A percentile compares a stretch with the other conserved stretches of the same genome.
phyloP scores from a whole-genome alignment of 2,113 vertebrate species.

The Macrotis lagotis region DNA sequence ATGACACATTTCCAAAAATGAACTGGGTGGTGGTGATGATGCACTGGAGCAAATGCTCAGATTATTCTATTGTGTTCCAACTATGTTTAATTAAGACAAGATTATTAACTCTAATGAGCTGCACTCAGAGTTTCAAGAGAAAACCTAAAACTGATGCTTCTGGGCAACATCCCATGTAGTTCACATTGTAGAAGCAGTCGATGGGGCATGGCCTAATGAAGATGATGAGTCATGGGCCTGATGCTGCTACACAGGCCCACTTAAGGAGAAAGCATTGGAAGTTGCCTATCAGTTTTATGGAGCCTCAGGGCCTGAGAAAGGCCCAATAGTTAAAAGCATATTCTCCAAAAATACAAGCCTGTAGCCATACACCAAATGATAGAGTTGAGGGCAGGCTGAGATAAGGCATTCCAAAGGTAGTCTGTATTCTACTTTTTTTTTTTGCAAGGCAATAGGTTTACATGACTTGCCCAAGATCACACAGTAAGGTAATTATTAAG shows the following conservation, averaged over 20 bases:
- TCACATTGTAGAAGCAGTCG: slow-evolving; percentile 70
- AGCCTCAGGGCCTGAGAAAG: neutral
- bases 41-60: slow-evolving; percentile 72
- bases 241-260: slow-evolving; percentile 51
- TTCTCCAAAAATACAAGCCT: neutral
- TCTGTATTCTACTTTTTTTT: neutral
- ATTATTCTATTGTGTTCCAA: slow-evolving; percentile 71
- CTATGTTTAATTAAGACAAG: slow-evolving; percentile 78
- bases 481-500: too few species aligned
- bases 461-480: too few species aligned
- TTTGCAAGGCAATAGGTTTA: too few species aligned
- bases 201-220: slow-evolving; percentile 63
- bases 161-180: slow-evolving; percentile 61
- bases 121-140: slow-evolving; percentile 70
- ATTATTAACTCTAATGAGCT: slow-evolving; percentile 79
- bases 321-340: slow-evolving; percentile 41
- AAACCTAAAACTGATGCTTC: slow-evolving; percentile 72
- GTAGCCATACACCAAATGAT: neutral
- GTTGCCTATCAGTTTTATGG: slow-evolving; percentile 3
- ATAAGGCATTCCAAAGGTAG: neutral
- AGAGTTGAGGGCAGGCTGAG: neutral
- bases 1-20: slow-evolving; percentile 68
- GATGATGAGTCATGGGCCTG: slow-evolving; percentile 54
- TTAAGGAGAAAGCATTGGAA: slow-evolving; percentile 61
- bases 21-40: slow-evolving; percentile 64